Evolutionary conservation across 2,888 invertebrate genomes (phyloP).

Genomic region (Latheticus oryzae): DNA sequence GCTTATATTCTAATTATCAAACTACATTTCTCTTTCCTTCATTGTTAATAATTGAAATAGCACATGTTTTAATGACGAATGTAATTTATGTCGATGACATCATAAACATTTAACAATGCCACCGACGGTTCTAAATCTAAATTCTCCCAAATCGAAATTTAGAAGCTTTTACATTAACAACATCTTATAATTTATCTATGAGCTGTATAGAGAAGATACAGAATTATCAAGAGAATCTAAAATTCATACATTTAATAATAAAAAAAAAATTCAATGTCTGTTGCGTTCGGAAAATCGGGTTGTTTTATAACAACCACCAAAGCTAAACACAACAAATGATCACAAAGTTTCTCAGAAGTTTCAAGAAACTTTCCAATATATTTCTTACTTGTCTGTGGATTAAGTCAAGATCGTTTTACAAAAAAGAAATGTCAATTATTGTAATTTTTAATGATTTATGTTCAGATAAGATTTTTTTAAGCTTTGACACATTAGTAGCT

Average conservation of each 20-base stretch:
- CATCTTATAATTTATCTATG: too few relatives aligned
- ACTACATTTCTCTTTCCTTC: conserved; percentile 1
- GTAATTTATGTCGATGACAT: conserved; percentile 22
- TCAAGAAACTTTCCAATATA: conserved; percentile 34
- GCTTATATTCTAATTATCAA: not conserved
- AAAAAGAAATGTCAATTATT: conserved; percentile 27
- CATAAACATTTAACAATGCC: conserved; percentile 27
- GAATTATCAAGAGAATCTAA: too few relatives aligned
- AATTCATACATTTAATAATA: too few relatives aligned
- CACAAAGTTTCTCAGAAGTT: conserved; percentile 39
- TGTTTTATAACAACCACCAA: conserved; percentile 33
- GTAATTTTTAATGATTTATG: conserved; percentile 6
- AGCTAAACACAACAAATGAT: conserved; percentile 42
- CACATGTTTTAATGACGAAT: conserved; percentile 9
- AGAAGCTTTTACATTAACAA: conserved; percentile 7
- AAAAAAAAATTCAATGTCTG: too few relatives aligned
- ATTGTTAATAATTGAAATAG: conserved; percentile 12
- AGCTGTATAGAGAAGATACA: too few relatives aligned
- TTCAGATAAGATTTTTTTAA: conserved; percentile 6
- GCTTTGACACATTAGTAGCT: conserved; percentile 11
- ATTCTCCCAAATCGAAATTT: conserved; percentile 19
- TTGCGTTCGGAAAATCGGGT: conserved; percentile 34
- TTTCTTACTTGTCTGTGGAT: conserved; percentile 37
- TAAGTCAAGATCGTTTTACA: conserved; percentile 40
- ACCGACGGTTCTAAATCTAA: too few relatives aligned